Conservation (phyloP, 2,888 invertebrate species). For the Timema cristinae region DNA sequence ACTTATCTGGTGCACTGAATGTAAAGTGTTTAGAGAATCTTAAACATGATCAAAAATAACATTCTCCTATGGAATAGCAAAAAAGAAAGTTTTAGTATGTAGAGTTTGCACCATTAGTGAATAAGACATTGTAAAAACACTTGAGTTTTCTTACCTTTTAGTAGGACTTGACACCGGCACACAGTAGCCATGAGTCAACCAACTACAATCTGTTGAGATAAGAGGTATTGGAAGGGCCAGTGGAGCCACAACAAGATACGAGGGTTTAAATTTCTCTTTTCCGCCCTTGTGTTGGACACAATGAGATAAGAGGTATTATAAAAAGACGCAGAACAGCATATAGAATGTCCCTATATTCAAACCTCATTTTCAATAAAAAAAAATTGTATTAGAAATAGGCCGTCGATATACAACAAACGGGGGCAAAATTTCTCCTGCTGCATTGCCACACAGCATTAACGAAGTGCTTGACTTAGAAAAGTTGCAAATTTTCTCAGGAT, state of each 20-base stretch:
- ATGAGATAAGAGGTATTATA: conserved; percentile 2
- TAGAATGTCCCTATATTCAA: background rate
- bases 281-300: background rate
- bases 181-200: background rate
- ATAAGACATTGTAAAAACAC: background rate
- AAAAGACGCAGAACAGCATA: background rate
- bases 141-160: conserved; percentile 2
- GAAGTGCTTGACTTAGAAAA: too few species aligned
- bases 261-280: conserved; percentile 5
- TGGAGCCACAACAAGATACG: conserved; percentile 9
- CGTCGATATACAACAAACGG: conserved; percentile 9
- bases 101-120: background rate
- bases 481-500: too few species aligned
- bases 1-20: background rate
- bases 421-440: too few species aligned
- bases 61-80: background rate
- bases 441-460: too few species aligned
- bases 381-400: background rate
- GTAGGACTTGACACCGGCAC: background rate
- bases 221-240: conserved; percentile 1
- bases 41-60: background rate
- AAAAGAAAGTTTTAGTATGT: background rate
- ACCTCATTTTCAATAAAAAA: background rate
- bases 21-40: background rate
- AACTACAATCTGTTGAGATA: background rate